Base-by-base conservation (phyloP, 2,888 invertebrate species). In the Aporophyla lueneburgensis region DNA sequence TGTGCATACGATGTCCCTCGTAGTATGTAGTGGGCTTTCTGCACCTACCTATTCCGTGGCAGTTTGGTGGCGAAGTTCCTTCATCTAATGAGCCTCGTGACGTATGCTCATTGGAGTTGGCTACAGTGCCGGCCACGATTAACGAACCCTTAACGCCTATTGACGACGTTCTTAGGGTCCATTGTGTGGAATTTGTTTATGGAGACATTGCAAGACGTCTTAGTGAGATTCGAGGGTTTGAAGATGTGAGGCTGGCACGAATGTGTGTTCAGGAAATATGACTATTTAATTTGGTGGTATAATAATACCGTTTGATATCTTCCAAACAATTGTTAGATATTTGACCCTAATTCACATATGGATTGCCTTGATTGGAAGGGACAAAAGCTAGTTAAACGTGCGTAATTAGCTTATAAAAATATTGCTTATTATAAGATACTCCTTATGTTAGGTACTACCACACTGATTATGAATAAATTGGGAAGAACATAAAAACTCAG, bases 31-130 rank as follows among this genome's bases (percentile, higher is more conserved):
- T 16, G 0, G 7, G 5, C 24, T 24, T 78, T 78, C 78, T 76
- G 46, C 9, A n/a, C 21, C 9, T 7, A 21, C 9, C 7, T 69
- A 14, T 33, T 21, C 9, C 5, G 40, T 46, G 16, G 3, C 33
- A 46, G 46, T 77, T 79, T 72, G 61, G 71, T 78, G 71, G 81
- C 69, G 14, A 83, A 82, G 76, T 82, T 76, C 70, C 67, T 74
- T 74, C 76, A 70, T 65, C 80, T 86, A 88, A 88, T 87, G 83
- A 87, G 84, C 65, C 54, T 61, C 70, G 76, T 84, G 88, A 88
- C 81, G 76, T 82, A 88, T 87, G 86, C 74, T 88, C 81, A 87
- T 86, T 87, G 87, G 74, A 83, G 70, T 87, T 84, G 84, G 82
- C 87, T 80, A 78, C 71, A 83, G 72, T 51, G 78, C 68, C 59